Evolutionary conservation across 2,797 vertebrate genomes (phyloP).

Genomic region (Trachurus trachurus): DNA sequence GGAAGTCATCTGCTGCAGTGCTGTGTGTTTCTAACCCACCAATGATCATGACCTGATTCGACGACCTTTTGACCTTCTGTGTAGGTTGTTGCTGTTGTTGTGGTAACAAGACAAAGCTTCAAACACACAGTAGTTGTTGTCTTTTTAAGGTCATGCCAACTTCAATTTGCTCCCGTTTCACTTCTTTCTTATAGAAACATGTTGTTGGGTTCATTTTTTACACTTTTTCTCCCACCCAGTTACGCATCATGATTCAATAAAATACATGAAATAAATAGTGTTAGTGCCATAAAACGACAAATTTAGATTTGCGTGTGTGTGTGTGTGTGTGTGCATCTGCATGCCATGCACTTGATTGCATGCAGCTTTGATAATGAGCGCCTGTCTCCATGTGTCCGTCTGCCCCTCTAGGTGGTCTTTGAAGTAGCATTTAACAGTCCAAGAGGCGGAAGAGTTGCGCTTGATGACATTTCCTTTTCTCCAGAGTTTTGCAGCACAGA

Average conservation of each 20-base stretch:
- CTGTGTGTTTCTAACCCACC: neutral
- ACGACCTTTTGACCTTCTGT: too few relatives aligned
- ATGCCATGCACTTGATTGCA: neutral
- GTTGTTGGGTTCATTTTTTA: neutral
- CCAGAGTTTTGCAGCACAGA: conserved; percentile 91
- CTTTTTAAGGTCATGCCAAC: neutral
- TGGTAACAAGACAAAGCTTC: too few relatives aligned
- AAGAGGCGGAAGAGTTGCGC: conserved; percentile 90
- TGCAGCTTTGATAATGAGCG: conserved; percentile 8
- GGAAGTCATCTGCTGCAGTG: neutral
- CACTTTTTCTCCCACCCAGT: neutral
- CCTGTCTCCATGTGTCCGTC: conserved; percentile 27
- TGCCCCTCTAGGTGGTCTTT: conserved; percentile 90
- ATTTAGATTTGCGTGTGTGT: neutral
- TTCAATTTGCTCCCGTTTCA: neutral
- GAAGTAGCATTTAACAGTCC: conserved; percentile 95
- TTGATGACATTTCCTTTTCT: conserved; percentile 96
- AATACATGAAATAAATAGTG: neutral
- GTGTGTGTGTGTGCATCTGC: neutral
- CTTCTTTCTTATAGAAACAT: too few relatives aligned
- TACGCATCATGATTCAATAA: too few relatives aligned
- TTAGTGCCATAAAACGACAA: neutral
- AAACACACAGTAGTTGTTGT: neutral
- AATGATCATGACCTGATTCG: neutral
- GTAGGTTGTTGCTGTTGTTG: too few relatives aligned